Conservation (phyloP, 2,888 invertebrate genomes). For the Ophonus ardosiacus region DNA sequence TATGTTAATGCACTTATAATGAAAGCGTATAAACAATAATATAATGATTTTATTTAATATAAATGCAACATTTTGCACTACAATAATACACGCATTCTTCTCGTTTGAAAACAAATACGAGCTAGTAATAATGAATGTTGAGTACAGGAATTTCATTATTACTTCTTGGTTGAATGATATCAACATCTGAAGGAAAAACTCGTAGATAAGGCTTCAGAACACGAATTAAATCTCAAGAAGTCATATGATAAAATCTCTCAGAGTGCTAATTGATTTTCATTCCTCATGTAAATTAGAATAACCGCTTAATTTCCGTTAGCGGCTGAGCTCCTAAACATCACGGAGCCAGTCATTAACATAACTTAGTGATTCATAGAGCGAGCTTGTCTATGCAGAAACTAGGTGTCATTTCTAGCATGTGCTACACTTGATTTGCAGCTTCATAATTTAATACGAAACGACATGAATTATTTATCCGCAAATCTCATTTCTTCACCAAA, state of each 20-base stretch:
- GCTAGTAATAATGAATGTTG: conserved; percentile 7
- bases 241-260: conserved; percentile 16
- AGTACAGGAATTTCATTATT: conserved; percentile 21
- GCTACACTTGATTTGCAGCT: conserved; percentile 38
- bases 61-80: background rate
- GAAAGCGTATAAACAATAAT: no score
- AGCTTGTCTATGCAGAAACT: conserved; percentile 41
- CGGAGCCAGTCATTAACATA: conserved; percentile 44
- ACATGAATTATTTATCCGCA: conserved; percentile 9
- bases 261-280: conserved; percentile 59
- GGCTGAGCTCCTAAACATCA: conserved; percentile 37
- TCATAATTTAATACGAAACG: conserved; percentile 38
- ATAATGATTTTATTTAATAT: no score
- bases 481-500: conserved; percentile 27
- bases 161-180: background rate
- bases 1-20: no score
- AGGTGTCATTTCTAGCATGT: conserved; percentile 48
- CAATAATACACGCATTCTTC: background rate
- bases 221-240: conserved; percentile 39
- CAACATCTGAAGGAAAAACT: background rate
- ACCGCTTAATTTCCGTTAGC: conserved; percentile 60
- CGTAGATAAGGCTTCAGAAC: conserved; percentile 28
- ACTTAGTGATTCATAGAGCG: conserved; percentile 46
- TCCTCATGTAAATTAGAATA: conserved; percentile 58
- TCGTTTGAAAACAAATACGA: conserved; percentile 8